These are phyloP conservation scores for Diplazon laetatorius DNA, from an alignment of 2,888 invertebrate genomes.

Conservation along the genomic window DNA sequence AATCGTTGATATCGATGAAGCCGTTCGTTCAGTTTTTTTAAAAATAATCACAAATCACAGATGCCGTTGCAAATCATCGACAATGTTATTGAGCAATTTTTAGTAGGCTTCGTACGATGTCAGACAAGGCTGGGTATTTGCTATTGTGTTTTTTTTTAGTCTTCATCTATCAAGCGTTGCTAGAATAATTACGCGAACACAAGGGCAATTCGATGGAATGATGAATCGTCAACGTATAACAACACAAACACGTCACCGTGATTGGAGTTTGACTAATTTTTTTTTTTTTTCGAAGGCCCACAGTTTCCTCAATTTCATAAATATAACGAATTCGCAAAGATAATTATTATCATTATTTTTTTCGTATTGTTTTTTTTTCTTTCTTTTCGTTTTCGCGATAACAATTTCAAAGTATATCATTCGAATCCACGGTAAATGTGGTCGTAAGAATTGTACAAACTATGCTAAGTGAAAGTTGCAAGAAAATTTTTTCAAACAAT, in stretches of 20 bases:
- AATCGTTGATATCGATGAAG: conserved; percentile 5
- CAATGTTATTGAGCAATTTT: conserved; percentile 49
- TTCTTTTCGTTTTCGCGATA: conserved; percentile 27
- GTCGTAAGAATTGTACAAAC: neutral
- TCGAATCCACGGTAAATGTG: neutral
- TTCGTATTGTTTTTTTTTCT: too few species aligned
- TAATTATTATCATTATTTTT: conserved; percentile 1
- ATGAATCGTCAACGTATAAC: conserved; percentile 38
- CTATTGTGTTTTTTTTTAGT: neutral
- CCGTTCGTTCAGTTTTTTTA: neutral
- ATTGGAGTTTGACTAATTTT: conserved; percentile 9
- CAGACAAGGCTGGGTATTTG: neutral
- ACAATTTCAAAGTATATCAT: conserved; percentile 44
- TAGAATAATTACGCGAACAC: conserved; percentile 15
- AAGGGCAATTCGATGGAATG: conserved; percentile 19
- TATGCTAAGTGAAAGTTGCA: conserved; percentile 15
- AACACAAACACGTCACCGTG: conserved; percentile 28
- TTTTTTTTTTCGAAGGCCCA: too few species aligned
- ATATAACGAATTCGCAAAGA: conserved; percentile 50
- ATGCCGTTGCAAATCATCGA: conserved; percentile 38
- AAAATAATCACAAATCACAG: conserved; percentile 29
- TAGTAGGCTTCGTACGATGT: conserved; percentile 37
- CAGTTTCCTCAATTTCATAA: conserved; percentile 34
- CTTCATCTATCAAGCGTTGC: neutral
- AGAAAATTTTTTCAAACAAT: conserved; percentile 37